A percentile compares a stretch with the other conserved stretches of the same genome.
Evolutionary conservation across 2,888 invertebrate genomes (phyloP).

Genomic region (Epicampocera succincta): DNA sequence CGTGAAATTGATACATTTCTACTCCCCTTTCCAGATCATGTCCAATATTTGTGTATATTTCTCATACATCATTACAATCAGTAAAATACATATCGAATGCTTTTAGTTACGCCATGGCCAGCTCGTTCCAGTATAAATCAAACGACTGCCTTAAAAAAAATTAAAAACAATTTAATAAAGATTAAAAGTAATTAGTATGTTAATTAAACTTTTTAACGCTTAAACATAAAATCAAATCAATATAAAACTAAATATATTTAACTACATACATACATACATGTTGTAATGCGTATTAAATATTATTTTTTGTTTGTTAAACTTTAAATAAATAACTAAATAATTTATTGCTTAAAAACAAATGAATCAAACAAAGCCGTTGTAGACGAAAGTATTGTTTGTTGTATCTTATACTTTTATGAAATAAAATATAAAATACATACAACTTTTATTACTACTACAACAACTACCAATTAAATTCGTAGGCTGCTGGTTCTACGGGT

Average conservation of each 20-base stretch:
- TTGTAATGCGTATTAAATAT: constrained; percentile 42
- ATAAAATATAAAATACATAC: not conserved
- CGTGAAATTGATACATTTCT: no score
- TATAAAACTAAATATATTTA: constrained; percentile 19
- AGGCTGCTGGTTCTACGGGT: constrained; percentile 86
- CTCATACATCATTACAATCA: constrained; percentile 12
- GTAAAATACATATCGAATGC: constrained; percentile 3
- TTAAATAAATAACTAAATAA: not conserved
- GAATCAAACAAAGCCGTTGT: constrained; percentile 21
- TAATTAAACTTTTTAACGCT: constrained; percentile 2
- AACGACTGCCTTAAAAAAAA: constrained; percentile 11
- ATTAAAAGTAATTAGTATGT: constrained; percentile 29
- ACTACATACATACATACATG: no score
- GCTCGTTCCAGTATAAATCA: constrained; percentile 25
- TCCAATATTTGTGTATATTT: constrained; percentile 19
- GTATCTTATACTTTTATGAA: constrained; percentile 51
- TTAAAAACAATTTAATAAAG: not conserved
- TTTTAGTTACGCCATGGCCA: constrained; percentile 16
- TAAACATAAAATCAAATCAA: constrained; percentile 1
- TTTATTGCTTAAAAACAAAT: constrained; percentile 7
- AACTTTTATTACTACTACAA: constrained; percentile 72
- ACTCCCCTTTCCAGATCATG: not conserved
- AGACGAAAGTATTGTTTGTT: constrained; percentile 68
- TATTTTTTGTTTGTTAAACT: not conserved
- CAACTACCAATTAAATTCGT: constrained; percentile 79